Conservation (phyloP, 2,888 invertebrate species). For the Charanyca ferruginea region DNA sequence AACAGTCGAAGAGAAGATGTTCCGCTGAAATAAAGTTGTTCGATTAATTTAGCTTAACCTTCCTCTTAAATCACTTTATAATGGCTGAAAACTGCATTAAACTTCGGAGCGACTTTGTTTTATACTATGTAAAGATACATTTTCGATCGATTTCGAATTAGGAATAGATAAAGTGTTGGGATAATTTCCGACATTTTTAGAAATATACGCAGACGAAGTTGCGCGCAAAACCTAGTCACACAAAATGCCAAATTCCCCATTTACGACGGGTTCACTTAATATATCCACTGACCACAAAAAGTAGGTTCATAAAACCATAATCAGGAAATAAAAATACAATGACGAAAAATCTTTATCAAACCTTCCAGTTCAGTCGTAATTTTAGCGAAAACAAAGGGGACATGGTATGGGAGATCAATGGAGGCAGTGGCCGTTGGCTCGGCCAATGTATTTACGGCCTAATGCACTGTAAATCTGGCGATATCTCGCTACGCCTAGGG, state of each 20-base stretch:
- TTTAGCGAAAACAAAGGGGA: constrained; percentile 64
- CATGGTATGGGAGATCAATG: constrained; percentile 75
- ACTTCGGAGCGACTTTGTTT: no score
- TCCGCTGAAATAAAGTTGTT: background rate
- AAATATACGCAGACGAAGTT: no score
- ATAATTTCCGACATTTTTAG: no score
- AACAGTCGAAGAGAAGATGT: background rate
- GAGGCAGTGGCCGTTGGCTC: constrained; percentile 74
- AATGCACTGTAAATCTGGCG: constrained; percentile 84
- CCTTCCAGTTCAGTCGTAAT: constrained; percentile 62
- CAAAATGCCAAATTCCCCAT: background rate
- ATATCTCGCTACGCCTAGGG: constrained; percentile 78
- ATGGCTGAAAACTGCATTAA: no score
- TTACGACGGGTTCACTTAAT: constrained; percentile 24
- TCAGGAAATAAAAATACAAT: constrained; percentile 42
- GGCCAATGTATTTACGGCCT: constrained; percentile 78
- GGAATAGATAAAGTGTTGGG: no score
- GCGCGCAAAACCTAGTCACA: no score
- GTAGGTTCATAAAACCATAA: constrained; percentile 37
- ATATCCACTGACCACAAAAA: constrained; percentile 41
- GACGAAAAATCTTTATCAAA: constrained; percentile 54
- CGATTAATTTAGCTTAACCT: no score
- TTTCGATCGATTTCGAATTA: no score
- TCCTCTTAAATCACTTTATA: no score
- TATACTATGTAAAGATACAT: no score